Conservation (phyloP, 2,888 invertebrate species). For the Atrina japonica region DNA sequence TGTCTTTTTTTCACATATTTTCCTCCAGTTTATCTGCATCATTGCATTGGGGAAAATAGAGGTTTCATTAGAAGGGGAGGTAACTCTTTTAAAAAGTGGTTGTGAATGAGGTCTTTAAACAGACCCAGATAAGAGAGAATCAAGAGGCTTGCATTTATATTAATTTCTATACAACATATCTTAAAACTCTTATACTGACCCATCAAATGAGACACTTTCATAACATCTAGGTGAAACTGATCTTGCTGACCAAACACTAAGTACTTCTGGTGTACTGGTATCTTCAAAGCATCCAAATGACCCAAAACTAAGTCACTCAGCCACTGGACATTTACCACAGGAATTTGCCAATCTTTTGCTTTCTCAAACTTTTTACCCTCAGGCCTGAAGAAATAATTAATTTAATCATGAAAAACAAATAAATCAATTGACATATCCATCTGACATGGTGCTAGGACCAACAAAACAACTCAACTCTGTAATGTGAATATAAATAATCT, state of each 20-base stretch:
- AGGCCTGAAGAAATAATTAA: constrained; percentile 83
- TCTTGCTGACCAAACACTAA: constrained; percentile 89
- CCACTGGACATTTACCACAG: constrained; percentile 96
- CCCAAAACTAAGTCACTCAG: constrained; percentile 95
- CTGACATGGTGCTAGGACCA: too few relatives aligned
- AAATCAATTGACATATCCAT: too few relatives aligned
- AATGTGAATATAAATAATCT: too few relatives aligned
- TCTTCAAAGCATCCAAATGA: constrained; percentile 87
- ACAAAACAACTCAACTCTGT: too few relatives aligned
- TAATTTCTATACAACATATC: background rate
- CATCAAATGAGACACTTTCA: constrained; percentile 90
- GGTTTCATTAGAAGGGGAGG: too few relatives aligned
- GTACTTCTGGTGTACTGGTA: constrained; percentile 84
- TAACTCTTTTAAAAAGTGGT: background rate
- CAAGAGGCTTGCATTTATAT: too few relatives aligned
- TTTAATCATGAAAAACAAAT: too few relatives aligned
- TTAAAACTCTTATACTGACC: constrained; percentile 85
- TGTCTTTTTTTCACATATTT: too few relatives aligned
- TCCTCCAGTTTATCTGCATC: too few relatives aligned
- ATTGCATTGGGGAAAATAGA: too few relatives aligned
- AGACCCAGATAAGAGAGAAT: background rate
- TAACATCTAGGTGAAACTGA: constrained; percentile 83
- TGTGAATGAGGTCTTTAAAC: too few relatives aligned
- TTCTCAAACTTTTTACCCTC: constrained; percentile 94
- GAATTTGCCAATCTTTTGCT: constrained; percentile 95